phyloP scores from a whole-genome alignment of 2,113 vertebrate genomes.

The Polypterus bichir region DNA sequence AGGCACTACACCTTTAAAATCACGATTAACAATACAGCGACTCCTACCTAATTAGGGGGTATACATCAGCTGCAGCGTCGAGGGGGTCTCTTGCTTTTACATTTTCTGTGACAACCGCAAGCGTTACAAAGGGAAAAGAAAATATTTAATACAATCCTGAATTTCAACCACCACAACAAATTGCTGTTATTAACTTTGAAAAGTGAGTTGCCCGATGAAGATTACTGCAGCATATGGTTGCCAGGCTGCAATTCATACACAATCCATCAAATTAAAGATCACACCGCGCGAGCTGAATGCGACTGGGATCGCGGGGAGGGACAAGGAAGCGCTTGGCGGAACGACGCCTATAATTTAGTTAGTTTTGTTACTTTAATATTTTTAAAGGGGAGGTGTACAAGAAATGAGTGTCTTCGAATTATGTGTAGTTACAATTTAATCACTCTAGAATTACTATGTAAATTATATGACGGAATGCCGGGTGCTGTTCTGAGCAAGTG shows the following conservation, averaged over 20 bases:
- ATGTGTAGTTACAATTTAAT: neutral
- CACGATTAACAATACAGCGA: no score
- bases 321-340: neutral
- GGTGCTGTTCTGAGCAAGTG: neutral
- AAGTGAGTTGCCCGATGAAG: neutral
- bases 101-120: no score
- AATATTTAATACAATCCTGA: neutral
- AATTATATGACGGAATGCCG: neutral
- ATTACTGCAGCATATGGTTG: neutral
- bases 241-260: neutral
- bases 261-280: neutral
- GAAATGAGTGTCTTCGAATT: neutral
- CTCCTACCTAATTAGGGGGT: no score
- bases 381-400: neutral
- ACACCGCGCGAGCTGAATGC: neutral
- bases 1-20: no score
- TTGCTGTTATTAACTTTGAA: slow-evolving; percentile 1
- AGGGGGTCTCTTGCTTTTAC: no score
- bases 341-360: neutral
- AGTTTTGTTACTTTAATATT: neutral
- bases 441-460: neutral
- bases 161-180: neutral
- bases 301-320: neutral
- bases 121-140: no score
- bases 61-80: no score